A percentile compares a stretch with the other conserved stretches of the same genome.
Evolutionary conservation across 2,797 vertebrate species (phyloP).

Genomic region (Tokudaia tokunoshimensis): DNA sequence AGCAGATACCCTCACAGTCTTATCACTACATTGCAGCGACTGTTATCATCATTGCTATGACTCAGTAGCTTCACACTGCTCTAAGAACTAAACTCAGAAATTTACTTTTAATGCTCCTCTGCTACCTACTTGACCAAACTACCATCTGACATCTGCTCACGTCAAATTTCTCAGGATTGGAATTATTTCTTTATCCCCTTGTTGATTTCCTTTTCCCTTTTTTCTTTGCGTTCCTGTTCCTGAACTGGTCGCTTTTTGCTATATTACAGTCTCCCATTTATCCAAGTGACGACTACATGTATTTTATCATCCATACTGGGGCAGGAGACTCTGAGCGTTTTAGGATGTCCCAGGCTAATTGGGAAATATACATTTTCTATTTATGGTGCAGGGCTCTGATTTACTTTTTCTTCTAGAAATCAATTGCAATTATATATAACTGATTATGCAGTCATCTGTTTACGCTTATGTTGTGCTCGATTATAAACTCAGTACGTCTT

Average conservation of each 20-base stretch:
- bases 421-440: not conserved
- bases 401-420: conserved; percentile 4
- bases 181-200: not conserved
- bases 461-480: not conserved
- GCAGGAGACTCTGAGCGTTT: not conserved
- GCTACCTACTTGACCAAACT: not conserved
- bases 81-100: not conserved
- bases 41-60: not conserved
- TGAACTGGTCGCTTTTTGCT: not conserved
- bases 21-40: not conserved
- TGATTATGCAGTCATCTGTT: not conserved
- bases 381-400: not conserved
- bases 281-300: not conserved
- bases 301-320: not conserved
- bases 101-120: not conserved
- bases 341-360: not conserved
- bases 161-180: not conserved
- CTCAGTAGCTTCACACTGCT: not conserved
- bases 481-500: not conserved
- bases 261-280: not conserved
- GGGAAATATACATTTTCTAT: not conserved
- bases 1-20: not conserved
- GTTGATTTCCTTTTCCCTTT: not conserved
- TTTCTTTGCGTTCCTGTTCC: not conserved
- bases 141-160: not conserved